Evolutionary conservation across 1,140 invertebrate species (phyloP).

Genomic region (Prorops nasuta): DNA sequence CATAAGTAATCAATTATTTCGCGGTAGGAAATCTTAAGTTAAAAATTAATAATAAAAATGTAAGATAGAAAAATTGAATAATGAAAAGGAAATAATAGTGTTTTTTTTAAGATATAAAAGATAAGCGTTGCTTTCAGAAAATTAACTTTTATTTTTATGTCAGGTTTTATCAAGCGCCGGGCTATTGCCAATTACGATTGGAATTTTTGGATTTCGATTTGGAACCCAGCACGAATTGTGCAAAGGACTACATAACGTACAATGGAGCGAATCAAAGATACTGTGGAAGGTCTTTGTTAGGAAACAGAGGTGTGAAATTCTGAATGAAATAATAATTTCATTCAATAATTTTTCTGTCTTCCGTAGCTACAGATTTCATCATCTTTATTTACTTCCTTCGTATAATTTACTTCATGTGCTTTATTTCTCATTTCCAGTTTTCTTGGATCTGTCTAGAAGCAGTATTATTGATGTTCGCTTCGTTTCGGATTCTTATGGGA

Average conservation of each 20-base stretch:
- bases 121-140: no score
- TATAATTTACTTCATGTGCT: no score
- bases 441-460: conserved; percentile 27
- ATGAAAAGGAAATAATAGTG: no score
- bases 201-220: conserved; percentile 45
- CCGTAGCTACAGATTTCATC: no score
- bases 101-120: no score
- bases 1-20: no score
- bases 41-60: no score
- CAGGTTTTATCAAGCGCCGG: conserved; percentile 34
- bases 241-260: conserved; percentile 41
- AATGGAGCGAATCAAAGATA: conserved; percentile 32
- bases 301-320: conserved; percentile 34
- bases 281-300: conserved; percentile 38
- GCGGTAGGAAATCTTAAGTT: no score
- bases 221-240: conserved; percentile 37
- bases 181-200: conserved; percentile 34
- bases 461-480: conserved; percentile 31
- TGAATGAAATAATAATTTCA: not conserved
- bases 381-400: conserved; percentile 3
- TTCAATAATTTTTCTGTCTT: conserved; percentile 8
- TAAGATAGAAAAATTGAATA: no score
- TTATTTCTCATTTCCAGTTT: conserved; percentile 29
- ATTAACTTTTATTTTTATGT: conserved; percentile 11
- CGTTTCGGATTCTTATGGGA: conserved; percentile 25